These are phyloP conservation scores for Popillia japonica DNA, from an alignment of 1,140 invertebrate species.

Conservation along the genomic window DNA sequence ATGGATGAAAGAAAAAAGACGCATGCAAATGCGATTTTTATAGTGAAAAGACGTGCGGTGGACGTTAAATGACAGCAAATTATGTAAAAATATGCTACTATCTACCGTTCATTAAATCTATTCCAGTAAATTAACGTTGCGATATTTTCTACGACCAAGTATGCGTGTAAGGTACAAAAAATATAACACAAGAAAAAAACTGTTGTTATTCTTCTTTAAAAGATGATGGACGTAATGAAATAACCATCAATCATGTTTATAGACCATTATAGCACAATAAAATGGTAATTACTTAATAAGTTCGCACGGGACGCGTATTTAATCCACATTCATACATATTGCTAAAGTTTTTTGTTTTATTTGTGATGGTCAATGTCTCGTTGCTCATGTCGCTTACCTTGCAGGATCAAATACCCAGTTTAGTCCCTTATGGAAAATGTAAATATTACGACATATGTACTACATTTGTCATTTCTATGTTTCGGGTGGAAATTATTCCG, in stretches of 20 bases:
- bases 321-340: no score
- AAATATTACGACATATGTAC: no score
- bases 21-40: constrained; percentile 32
- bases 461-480: no score
- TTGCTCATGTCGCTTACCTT: no score
- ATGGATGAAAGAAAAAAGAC: background rate
- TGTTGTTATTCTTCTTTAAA: background rate
- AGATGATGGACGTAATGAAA: background rate
- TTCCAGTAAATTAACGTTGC: background rate
- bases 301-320: no score
- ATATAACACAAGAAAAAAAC: background rate
- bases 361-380: no score
- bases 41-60: constrained; percentile 9
- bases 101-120: constrained; percentile 27
- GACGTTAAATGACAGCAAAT: background rate
- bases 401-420: no score
- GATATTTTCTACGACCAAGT: background rate
- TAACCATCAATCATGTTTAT: background rate
- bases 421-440: no score
- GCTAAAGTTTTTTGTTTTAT: no score
- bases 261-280: no score
- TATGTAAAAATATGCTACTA: constrained; percentile 21
- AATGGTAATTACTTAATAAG: no score
- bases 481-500: no score
- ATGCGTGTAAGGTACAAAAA: background rate